phyloP scores from a whole-genome alignment of 2,888 invertebrate species.

The Phania funesta region DNA sequence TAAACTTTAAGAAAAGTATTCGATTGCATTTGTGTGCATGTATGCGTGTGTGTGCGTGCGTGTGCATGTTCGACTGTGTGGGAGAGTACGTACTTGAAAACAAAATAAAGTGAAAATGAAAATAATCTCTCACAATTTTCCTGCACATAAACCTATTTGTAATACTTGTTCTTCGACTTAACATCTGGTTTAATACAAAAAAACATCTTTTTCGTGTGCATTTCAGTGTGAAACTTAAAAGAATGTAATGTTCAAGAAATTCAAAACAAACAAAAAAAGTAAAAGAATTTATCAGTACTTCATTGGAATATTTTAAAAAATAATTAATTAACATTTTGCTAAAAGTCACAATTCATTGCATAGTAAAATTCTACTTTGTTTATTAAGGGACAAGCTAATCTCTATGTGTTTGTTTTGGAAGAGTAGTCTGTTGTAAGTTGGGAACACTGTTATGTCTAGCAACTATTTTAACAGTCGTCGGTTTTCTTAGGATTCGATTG shows the following conservation, averaged over 20 bases:
- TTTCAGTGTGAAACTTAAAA: neutral
- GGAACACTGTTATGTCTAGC: no score
- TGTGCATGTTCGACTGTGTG: neutral
- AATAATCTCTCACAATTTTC: conserved; percentile 25
- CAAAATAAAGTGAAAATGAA: conserved; percentile 9
- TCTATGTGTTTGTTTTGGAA: no score
- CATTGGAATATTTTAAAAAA: no score
- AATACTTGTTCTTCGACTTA: neutral
- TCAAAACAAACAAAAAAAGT: neutral
- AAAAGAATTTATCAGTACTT: no score
- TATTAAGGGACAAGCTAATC: no score
- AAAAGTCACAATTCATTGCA: no score
- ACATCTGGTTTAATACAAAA: neutral
- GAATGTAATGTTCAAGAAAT: neutral
- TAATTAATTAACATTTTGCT: no score
- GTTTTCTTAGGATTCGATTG: no score
- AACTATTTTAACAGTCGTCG: no score
- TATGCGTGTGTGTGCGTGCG: neutral
- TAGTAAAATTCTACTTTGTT: no score
- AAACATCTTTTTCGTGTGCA: neutral
- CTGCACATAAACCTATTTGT: neutral
- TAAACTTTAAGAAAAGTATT: conserved; percentile 19
- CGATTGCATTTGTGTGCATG: neutral
- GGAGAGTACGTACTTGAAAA: neutral
- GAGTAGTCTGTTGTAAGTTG: no score